A percentile compares a stretch with the other conserved stretches of the same genome.
These are phyloP conservation scores for Urocyon cinereoargenteus DNA, from an alignment of 2,797 vertebrate genomes.

Conservation along the genomic window DNA sequence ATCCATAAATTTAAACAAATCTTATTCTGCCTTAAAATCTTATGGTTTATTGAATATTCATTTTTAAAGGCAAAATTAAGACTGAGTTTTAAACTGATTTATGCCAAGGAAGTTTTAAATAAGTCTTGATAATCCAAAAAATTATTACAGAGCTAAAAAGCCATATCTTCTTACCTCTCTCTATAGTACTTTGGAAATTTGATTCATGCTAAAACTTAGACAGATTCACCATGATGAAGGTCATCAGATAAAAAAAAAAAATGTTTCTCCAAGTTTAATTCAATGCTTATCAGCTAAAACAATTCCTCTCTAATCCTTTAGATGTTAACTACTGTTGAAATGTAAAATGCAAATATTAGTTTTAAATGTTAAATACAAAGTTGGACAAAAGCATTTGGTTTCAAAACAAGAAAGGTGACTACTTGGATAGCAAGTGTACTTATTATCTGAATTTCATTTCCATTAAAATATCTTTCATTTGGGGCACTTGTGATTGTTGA, in stretches of 20 bases:
- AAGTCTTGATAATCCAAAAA: constrained; percentile 49
- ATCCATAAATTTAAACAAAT: constrained; percentile 46
- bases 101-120: constrained; percentile 32
- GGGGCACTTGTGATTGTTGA: neutral
- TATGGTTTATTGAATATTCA: neutral
- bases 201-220: constrained; percentile 43
- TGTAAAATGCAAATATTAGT: constrained; percentile 44
- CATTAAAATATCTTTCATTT: neutral
- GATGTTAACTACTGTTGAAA: neutral
- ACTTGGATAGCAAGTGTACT: neutral
- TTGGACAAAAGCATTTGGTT: neutral
- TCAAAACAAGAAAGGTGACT: neutral
- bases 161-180: neutral
- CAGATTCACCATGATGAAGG: neutral
- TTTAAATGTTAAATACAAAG: constrained; percentile 8
- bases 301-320: constrained; percentile 31
- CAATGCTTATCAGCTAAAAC: neutral
- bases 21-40: neutral
- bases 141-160: neutral
- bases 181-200: constrained; percentile 3
- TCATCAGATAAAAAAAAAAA: constrained; percentile 51
- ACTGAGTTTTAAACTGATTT: constrained; percentile 47
- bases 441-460: constrained; percentile 9
- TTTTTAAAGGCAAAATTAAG: constrained; percentile 53
- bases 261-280: constrained; percentile 31